A percentile compares a stretch with the other conserved stretches of the same genome.
phyloP scores from a whole-genome alignment of 2,888 invertebrate species.

The Pogonocherus hispidulus region DNA sequence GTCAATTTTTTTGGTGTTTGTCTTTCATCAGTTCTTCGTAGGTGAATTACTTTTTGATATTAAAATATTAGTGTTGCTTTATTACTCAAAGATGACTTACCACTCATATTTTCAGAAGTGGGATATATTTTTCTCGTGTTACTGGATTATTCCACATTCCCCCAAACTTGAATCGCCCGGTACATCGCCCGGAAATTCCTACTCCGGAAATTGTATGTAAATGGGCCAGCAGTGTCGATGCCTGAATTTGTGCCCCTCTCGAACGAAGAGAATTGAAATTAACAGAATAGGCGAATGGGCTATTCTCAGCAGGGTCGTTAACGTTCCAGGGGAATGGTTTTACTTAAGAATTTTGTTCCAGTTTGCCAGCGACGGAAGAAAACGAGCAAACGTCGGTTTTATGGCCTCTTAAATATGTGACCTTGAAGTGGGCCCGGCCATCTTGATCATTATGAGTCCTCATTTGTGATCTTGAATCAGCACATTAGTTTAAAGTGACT shows the following conservation, averaged over 20 bases:
- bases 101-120: too few species aligned
- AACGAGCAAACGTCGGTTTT: not conserved
- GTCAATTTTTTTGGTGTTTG: too few species aligned
- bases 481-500: too few species aligned
- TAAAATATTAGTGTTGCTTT: too few species aligned
- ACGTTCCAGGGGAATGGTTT: slow-evolving; percentile 1
- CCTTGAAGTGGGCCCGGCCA: not conserved
- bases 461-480: too few species aligned
- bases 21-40: too few species aligned
- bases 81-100: too few species aligned
- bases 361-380: not conserved
- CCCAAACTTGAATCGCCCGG: too few species aligned
- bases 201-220: slow-evolving; percentile 2
- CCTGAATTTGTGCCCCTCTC: slow-evolving; percentile 2
- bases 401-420: not conserved
- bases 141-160: too few species aligned
- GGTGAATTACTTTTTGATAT: too few species aligned
- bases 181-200: slow-evolving; percentile 1
- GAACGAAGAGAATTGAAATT: slow-evolving; percentile 2
- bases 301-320: not conserved
- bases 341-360: slow-evolving; percentile 2
- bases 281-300: not conserved
- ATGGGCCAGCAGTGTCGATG: not conserved
- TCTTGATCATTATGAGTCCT: too few species aligned
- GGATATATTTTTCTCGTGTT: too few species aligned